phyloP scores from a whole-genome alignment of 1,140 invertebrate genomes.

The Eumeta japonica region DNA sequence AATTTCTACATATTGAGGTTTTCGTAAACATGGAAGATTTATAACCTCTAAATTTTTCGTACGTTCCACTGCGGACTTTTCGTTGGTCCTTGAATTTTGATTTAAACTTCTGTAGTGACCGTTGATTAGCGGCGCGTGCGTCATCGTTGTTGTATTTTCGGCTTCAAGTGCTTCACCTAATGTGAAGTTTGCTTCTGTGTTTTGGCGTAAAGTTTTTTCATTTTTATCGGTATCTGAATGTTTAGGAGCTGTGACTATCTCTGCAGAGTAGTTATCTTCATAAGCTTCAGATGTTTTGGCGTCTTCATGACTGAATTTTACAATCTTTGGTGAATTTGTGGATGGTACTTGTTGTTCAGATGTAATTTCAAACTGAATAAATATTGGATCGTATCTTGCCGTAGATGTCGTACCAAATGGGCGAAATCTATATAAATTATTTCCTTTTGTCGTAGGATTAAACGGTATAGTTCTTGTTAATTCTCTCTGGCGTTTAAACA shows the following conservation, averaged over 20 bases:
- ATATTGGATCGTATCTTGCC: neutral
- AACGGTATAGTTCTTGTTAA: too few species aligned
- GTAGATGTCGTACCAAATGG: neutral
- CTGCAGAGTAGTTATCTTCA: constrained; percentile 12
- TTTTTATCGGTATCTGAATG: neutral
- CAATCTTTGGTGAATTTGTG: constrained; percentile 30
- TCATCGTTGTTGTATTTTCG: constrained; percentile 13
- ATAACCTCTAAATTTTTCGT: constrained; percentile 30
- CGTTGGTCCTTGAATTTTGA: constrained; percentile 24
- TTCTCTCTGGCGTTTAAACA: neutral
- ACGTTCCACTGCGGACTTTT: constrained; percentile 24
- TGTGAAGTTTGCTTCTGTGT: neutral
- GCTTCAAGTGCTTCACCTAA: neutral
- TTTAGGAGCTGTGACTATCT: neutral
- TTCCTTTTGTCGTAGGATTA: too few species aligned
- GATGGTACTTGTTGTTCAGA: constrained; percentile 10
- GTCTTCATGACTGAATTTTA: constrained; percentile 42
- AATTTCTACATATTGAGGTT: constrained; percentile 33
- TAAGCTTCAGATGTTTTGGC: constrained; percentile 41
- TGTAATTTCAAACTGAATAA: constrained; percentile 17
- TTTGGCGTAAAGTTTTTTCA: neutral
- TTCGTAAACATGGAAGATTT: constrained; percentile 18
- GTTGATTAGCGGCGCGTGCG: constrained; percentile 40
- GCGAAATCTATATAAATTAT: neutral
- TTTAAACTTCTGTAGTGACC: constrained; percentile 38